Percentiles rank a stretch among this genome's conserved stretches.
Conservation (phyloP, 2,797 vertebrate genomes). For the Coccyzus lansbergi region DNA sequence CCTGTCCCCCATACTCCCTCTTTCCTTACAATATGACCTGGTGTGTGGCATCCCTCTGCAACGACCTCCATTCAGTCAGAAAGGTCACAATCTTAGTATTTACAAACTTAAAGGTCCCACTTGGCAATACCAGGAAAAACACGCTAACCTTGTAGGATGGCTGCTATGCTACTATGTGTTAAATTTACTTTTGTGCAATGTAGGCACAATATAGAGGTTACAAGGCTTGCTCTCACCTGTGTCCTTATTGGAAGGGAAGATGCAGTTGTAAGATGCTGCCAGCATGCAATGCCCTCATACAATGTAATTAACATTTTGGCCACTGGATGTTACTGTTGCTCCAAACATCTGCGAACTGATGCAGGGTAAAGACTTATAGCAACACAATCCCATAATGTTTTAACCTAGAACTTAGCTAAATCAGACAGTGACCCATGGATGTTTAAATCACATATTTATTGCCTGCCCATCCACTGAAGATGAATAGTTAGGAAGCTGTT, state of each 20-base stretch:
- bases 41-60: not conserved
- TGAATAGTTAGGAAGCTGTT: not conserved
- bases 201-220: not conserved
- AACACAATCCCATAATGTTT: not conserved
- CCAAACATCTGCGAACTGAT: slow-evolving; percentile 13
- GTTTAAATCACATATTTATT: not conserved
- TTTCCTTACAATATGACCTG: not conserved
- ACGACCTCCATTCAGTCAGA: not conserved
- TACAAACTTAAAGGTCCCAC: not conserved
- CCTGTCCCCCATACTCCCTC: not conserved
- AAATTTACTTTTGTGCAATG: not conserved
- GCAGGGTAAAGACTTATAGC: not conserved
- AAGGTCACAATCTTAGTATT: not conserved
- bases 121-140: not conserved
- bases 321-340: slow-evolving; percentile 63
- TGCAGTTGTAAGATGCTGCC: not conserved
- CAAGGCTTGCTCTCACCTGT: not conserved
- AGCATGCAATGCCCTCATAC: not conserved
- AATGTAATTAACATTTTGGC: slow-evolving; percentile 52
- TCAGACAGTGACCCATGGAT: not conserved
- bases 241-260: not conserved
- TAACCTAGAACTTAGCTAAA: not conserved
- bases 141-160: not conserved
- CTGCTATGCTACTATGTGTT: not conserved
- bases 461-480: not conserved